Conservation (phyloP, 2,888 invertebrate genomes). For the Crioceris asparagi region DNA sequence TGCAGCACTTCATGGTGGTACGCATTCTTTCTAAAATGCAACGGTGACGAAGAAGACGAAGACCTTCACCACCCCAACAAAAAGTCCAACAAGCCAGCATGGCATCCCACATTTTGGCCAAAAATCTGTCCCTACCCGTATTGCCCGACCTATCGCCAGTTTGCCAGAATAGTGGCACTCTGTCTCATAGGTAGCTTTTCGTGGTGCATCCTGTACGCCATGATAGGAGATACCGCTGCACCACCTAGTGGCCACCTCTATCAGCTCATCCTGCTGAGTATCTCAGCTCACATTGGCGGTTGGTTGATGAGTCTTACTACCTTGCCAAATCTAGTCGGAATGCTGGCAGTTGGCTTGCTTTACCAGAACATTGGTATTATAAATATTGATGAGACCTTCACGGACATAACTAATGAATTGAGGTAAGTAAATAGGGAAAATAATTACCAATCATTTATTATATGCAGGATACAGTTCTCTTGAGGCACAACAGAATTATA, state of each 20-base stretch:
- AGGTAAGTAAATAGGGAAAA: conserved; percentile 52
- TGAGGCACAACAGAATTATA: no score
- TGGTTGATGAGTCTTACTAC: conserved; percentile 70
- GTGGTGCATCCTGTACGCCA: conserved; percentile 67
- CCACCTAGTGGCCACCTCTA: conserved; percentile 77
- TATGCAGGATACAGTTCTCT: no score
- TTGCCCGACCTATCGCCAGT: conserved; percentile 72
- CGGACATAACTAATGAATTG: conserved; percentile 55
- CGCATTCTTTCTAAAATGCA: conserved; percentile 3
- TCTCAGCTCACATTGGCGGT: conserved; percentile 72
- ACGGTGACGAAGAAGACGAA: conserved; percentile 21
- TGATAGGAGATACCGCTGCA: conserved; percentile 66
- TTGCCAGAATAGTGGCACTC: conserved; percentile 62
- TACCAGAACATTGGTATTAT: conserved; percentile 67
- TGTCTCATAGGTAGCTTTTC: conserved; percentile 54
- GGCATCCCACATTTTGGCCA: conserved; percentile 77
- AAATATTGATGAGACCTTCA: conserved; percentile 51
- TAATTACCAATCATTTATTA: no score
- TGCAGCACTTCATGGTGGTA: conserved; percentile 4
- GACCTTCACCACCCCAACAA: no score
- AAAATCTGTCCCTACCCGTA: conserved; percentile 73
- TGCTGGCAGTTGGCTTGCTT: conserved; percentile 72
- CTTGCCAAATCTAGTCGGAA: conserved; percentile 75
- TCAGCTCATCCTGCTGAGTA: conserved; percentile 62
- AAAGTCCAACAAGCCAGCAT: conserved; percentile 46